phyloP scores from a whole-genome alignment of 2,888 invertebrate genomes.

The Leptopilina syphax region DNA sequence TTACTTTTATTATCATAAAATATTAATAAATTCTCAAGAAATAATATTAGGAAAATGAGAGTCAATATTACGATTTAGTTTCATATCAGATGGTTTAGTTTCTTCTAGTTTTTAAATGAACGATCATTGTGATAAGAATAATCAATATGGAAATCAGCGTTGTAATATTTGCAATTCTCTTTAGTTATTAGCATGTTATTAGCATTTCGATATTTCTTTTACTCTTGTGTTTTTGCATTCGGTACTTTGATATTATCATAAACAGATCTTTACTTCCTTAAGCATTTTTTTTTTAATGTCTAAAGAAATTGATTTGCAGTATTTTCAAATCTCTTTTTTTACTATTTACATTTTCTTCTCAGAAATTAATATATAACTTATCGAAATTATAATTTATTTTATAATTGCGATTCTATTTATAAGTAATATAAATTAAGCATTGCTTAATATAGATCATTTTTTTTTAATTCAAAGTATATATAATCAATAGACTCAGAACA shows the following conservation, averaged over 20 bases:
- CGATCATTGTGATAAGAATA: conserved; percentile 27
- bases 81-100: background rate
- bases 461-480: too few relatives aligned
- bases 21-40: background rate
- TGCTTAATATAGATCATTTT: too few relatives aligned
- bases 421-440: too few relatives aligned
- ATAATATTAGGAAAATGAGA: background rate
- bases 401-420: too few relatives aligned
- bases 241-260: background rate
- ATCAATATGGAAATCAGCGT: conserved; percentile 24
- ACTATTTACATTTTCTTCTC: too few relatives aligned
- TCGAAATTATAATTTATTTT: too few relatives aligned
- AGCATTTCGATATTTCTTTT: background rate
- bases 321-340: background rate
- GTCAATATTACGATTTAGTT: conserved; percentile 5
- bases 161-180: conserved; percentile 25
- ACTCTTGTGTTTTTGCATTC: conserved; percentile 1
- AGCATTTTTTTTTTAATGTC: background rate
- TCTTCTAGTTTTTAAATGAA: background rate
- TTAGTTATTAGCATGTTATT: conserved; percentile 24
- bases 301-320: background rate
- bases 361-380: too few relatives aligned
- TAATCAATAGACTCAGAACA: too few relatives aligned
- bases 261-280: conserved; percentile 5
- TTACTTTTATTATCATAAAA: background rate